phyloP scores from a whole-genome alignment of 2,113 vertebrate genomes.

The Oncorhynchus clarkii region DNA sequence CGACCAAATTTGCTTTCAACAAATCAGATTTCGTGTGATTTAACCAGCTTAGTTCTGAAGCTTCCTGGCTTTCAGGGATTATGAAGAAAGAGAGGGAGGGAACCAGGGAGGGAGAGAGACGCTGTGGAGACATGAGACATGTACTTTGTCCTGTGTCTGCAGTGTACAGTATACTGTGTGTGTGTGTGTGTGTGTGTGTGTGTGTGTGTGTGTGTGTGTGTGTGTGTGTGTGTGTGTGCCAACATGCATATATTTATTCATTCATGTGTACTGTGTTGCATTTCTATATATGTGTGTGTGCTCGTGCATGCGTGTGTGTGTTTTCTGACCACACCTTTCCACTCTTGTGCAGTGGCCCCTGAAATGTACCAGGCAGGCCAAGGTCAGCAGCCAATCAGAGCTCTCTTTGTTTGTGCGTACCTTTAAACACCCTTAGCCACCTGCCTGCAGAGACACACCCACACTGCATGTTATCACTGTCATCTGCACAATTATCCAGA shows the following conservation, averaged over 20 bases:
- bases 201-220: no score
- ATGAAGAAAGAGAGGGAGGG: not conserved
- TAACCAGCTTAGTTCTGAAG: slow-evolving; percentile 32
- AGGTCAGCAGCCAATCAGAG: slow-evolving; percentile 46
- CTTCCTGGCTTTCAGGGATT: slow-evolving; percentile 15
- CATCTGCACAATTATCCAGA: not conserved
- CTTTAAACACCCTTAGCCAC: slow-evolving; percentile 29
- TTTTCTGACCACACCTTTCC: slow-evolving; percentile 16
- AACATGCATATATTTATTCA: not conserved
- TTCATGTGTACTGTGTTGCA: no score
- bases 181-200: no score
- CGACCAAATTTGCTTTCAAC: slow-evolving; percentile 45
- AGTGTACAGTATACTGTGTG: not conserved
- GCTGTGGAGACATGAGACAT: not conserved
- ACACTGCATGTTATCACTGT: not conserved
- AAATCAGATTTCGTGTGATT: slow-evolving; percentile 48
- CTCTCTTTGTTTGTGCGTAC: slow-evolving; percentile 19
- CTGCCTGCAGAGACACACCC: not conserved
- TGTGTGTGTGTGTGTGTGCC: no score
- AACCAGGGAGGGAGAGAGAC: not conserved
- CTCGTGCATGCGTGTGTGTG: not conserved
- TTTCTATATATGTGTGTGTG: not conserved
- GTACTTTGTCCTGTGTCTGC: not conserved
- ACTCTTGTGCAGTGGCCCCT: not conserved
- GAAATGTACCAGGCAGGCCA: slow-evolving; percentile 18